Evolutionary conservation across 2,888 invertebrate genomes (phyloP), one percentile per base, ranked within the genome.

Genomic region (Pterostichus madidus): DNA sequence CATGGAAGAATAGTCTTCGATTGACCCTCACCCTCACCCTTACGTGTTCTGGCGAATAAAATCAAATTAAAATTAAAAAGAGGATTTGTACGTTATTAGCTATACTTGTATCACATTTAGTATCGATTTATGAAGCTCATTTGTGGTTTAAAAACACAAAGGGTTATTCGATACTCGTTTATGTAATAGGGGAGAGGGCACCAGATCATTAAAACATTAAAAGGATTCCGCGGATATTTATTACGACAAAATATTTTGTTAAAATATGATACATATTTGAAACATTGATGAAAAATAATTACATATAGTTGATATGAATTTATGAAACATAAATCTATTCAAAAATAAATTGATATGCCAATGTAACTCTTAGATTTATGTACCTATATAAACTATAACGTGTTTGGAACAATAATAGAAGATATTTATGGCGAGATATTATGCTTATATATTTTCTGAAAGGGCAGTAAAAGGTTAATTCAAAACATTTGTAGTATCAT

Each of bases 81-180:
- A n/a, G 5, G 49, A 49, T 49, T 7, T 49, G 49, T 5, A 1
- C 5, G 31, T 2, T 1, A 59, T 59, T 59, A 13, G 59, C 31
- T 13, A 15, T 59, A 10, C 8, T 24, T 31, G 24, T 1, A 59
- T 2, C 11, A 31, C 13, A 59, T 59, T 59, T 59, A 24, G 17
- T 17, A 59, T 59, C 59, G 59, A 59, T 31, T 59, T 59, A 17
- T 59, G 1, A 59, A 59, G 59, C 59, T 59, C 68, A 32, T 24
- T 11, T 68, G n/a, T 32, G 35, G 71, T 15, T 44, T 10, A 10
- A 17, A 31, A 32, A 68, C 32, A 71, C 46, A 71, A 46, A 71
- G 71, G 71, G 71, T 17, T 71, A 71, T 71, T 71, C 46, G 71
- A 71, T 46, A 46, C 71, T 46, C 71, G 46, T 71, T 59, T 71